phyloP scores from a whole-genome alignment of 1,140 invertebrate species.

The Drosophila seguyi region DNA sequence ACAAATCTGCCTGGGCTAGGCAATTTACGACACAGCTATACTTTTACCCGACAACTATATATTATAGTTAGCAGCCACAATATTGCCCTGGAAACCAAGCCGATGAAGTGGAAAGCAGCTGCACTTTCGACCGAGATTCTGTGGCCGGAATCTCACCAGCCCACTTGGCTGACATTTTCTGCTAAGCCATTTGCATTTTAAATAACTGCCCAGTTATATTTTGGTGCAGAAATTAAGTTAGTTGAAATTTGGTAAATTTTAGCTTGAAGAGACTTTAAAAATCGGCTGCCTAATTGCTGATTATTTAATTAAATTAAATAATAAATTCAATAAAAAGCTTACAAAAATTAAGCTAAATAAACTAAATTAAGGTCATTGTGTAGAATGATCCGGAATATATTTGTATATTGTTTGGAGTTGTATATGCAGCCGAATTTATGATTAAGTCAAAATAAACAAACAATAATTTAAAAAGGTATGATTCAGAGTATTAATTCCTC shows the following conservation, averaged over 20 bases:
- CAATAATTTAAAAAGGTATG: neutral
- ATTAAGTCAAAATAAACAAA: neutral
- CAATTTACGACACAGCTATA: slow-evolving; percentile 45
- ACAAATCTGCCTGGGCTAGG: neutral
- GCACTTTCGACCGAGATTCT: slow-evolving; percentile 46
- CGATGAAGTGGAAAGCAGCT: slow-evolving; percentile 42
- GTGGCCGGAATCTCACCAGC: slow-evolving; percentile 19
- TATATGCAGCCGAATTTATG: neutral
- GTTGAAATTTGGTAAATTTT: slow-evolving; percentile 5
- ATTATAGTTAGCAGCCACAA: slow-evolving; percentile 45
- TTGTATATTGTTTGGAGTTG: too few species aligned
- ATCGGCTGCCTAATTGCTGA: too few species aligned
- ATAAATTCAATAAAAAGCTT: neutral
- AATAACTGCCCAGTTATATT: slow-evolving; percentile 34
- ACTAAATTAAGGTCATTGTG: too few species aligned
- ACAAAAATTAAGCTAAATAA: neutral
- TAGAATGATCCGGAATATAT: too few species aligned
- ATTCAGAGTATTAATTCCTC: neutral
- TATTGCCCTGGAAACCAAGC: slow-evolving; percentile 19
- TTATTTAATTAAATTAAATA: neutral
- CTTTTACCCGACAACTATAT: slow-evolving; percentile 28
- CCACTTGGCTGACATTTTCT: neutral
- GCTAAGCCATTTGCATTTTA: slow-evolving; percentile 38
- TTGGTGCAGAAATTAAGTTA: neutral
- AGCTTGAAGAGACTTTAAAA: neutral